Percentiles rank a stretch among this genome's conserved stretches.
These are phyloP conservation scores for Dryococelus australis DNA, from an alignment of 2,888 invertebrate species.

Conservation along the genomic window DNA sequence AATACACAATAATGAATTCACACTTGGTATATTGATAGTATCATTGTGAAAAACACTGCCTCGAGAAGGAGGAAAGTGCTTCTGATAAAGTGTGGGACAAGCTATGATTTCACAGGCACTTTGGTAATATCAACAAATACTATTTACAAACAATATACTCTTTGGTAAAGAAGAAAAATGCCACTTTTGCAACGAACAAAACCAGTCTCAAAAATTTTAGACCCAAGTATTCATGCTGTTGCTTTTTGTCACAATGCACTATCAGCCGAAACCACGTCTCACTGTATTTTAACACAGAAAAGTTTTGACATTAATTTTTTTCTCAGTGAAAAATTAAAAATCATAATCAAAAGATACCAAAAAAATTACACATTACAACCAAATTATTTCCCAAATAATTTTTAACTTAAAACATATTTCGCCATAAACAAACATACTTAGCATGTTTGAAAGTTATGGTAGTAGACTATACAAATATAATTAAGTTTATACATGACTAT, in stretches of 20 bases:
- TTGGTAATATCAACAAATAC: not conserved
- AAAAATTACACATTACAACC: no score
- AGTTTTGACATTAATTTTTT: no score
- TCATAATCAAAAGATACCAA: no score
- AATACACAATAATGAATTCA: not conserved
- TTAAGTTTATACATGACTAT: no score
- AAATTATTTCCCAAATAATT: no score
- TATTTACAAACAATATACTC: not conserved
- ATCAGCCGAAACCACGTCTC: not conserved
- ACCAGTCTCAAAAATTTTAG: not conserved
- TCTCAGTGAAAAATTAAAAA: no score
- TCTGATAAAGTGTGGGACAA: not conserved
- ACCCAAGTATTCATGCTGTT: not conserved
- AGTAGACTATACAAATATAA: no score
- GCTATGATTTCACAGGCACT: not conserved
- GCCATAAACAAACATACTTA: no score
- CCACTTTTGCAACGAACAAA: not conserved
- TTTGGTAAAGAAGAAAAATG: not conserved
- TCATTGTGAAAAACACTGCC: not conserved
- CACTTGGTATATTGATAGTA: not conserved
- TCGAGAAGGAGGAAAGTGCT: no score
- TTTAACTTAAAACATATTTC: no score
- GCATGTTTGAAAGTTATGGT: no score
- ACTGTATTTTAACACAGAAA: not conserved
- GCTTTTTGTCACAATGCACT: not conserved